Base-by-base conservation (phyloP, 2,888 invertebrate genomes). In the Xylocampa areola region DNA sequence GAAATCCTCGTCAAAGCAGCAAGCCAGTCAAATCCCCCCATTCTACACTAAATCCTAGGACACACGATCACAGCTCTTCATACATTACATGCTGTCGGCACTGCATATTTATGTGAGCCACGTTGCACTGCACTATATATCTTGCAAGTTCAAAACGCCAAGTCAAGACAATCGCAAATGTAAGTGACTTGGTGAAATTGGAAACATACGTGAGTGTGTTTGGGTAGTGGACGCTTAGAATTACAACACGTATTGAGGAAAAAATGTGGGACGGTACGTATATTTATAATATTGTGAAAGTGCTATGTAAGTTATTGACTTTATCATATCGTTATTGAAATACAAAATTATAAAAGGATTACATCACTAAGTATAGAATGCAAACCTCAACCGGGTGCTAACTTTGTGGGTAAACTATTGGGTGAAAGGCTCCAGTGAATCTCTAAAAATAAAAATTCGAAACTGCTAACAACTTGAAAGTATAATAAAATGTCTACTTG, bases 141-240 rank as follows among this genome's bases (percentile, higher is more conserved):
- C 71, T 79, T 62, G 52, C 36, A 53, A 67, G 73, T 72, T 73
- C 61, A 70, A 57, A 70, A 67, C 64, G 53, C 57, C 54, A 53
- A 76, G 52, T 54, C 53, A 53, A 77, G 79, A 78, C 79, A 70
- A 76, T 74, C 50, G 40, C 71, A 61, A 66, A 71, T 78, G 75
- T 53, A 60, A 76, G 65, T 72, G 70, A 75, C 73, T 76, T 63
- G 48, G 39, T 57, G 53, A 44, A 44, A 11, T 2, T 14, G 33
- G 6, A 55, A 61, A 69, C 44, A 64, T 49, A 72, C 53, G 54
- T 47, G 16, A 0, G 0, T 1, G 0, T 14, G 19, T 35, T 60
- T 5, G 6, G 33, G 16, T 8, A 25, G 29, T 2, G 4, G 1
- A 33, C 51, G 44, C 13, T 4, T 13, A 8, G 2, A 8, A 11